Conservation (phyloP, 2,888 invertebrate genomes). For the Metopia argyrocephala region DNA sequence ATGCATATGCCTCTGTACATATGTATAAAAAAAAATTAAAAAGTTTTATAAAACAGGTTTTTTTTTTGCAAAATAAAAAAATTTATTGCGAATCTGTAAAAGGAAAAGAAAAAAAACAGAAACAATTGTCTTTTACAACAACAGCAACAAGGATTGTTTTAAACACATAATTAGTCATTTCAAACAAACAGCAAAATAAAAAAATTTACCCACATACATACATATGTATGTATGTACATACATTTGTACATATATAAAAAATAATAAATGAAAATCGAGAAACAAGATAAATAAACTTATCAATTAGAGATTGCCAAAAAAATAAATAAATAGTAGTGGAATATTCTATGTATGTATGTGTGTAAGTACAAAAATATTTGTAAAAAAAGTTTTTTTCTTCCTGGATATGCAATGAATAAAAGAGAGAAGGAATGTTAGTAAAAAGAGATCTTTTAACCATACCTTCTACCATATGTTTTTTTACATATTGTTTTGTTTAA, state of each 20-base stretch:
- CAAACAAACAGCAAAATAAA: neutral
- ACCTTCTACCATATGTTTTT: neutral
- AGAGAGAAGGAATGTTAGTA: neutral
- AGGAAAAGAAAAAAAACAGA: conserved; percentile 18
- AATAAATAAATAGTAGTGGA: too few relatives aligned
- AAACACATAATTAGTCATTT: conserved; percentile 37
- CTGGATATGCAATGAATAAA: too few relatives aligned
- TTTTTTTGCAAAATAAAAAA: neutral
- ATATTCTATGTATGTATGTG: too few relatives aligned
- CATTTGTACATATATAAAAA: neutral
- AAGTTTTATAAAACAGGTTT: conserved; percentile 36
- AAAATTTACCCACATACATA: neutral
- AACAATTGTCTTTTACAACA: conserved; percentile 25
- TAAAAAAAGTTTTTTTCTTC: too few relatives aligned
- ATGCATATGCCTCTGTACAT: conserved; percentile 12
- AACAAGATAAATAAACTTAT: conserved; percentile 4
- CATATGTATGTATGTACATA: neutral
- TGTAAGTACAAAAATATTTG: too few relatives aligned
- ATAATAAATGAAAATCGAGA: neutral
- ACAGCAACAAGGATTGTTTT: neutral
- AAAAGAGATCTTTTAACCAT: neutral
- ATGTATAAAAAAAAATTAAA: conserved; percentile 27
- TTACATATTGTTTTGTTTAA: neutral
- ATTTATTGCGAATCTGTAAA: conserved; percentile 29
- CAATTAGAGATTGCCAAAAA: too few relatives aligned